These are phyloP conservation scores for Empidonax alnorum DNA, from an alignment of 2,113 vertebrate genomes.

Conservation along the genomic window DNA sequence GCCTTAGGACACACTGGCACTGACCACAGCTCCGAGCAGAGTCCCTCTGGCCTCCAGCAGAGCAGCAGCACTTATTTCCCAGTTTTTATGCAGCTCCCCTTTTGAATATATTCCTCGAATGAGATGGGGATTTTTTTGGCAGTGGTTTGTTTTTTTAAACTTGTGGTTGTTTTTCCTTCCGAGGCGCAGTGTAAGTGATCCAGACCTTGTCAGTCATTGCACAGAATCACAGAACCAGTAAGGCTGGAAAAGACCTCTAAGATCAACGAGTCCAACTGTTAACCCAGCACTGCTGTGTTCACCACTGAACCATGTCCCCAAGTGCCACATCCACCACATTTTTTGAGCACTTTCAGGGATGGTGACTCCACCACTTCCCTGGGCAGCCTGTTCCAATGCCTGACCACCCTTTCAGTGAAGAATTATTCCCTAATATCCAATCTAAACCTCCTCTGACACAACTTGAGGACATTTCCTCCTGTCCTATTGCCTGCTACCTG, in stretches of 20 bases:
- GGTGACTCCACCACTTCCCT: background rate
- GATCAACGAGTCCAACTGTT: background rate
- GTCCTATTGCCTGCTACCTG: fast-evolving
- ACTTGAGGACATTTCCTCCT: background rate
- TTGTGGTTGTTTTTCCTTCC: background rate
- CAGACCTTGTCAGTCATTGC: background rate
- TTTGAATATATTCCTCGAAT: background rate
- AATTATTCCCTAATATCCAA: background rate
- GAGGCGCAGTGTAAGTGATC: fast-evolving
- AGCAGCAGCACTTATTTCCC: background rate
- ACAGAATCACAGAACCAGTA: background rate
- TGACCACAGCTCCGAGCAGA: fast-evolving
- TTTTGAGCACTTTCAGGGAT: background rate
- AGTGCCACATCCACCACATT: background rate
- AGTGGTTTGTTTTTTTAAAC: background rate
- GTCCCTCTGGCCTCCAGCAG: background rate
- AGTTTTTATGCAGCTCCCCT: background rate
- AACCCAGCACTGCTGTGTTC: background rate
- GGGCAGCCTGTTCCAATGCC: background rate
- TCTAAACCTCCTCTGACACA: background rate
- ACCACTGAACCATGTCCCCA: background rate
- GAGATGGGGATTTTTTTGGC: background rate
- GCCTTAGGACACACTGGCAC: background rate
- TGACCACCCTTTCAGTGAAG: no score
- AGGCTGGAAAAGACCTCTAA: background rate